phyloP scores from a whole-genome alignment of 92 coral and sea anemone species.

The Palythoa caribaeorum region DNA sequence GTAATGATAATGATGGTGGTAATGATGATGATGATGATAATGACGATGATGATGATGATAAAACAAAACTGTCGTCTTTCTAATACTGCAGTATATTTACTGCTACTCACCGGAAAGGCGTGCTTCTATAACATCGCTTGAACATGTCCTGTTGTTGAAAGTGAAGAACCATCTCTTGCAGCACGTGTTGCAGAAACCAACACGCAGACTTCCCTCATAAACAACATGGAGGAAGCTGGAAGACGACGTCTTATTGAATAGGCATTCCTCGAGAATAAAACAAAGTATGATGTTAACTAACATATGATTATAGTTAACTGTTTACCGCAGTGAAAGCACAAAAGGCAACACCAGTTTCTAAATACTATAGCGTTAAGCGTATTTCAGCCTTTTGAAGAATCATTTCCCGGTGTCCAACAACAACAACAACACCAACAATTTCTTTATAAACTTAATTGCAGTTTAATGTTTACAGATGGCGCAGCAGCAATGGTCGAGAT shows the following conservation, averaged over 20 bases:
- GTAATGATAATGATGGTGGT: no score
- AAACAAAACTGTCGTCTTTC: neutral
- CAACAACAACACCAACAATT: no score
- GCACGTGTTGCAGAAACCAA: slow-evolving; percentile 77
- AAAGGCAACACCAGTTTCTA: no score
- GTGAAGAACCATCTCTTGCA: slow-evolving; percentile 89
- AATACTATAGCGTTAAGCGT: neutral
- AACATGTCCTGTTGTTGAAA: slow-evolving; percentile 65
- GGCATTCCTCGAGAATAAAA: slow-evolving; percentile 65
- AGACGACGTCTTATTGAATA: slow-evolving; percentile 60
- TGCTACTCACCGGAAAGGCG: slow-evolving; percentile 49
- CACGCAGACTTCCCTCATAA: slow-evolving; percentile 86
- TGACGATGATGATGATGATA: no score
- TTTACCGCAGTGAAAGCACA: no score
- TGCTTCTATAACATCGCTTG: slow-evolving; percentile 67
- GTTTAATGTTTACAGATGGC: no score
- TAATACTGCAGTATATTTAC: neutral
- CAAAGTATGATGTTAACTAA: neutral
- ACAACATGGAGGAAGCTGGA: slow-evolving; percentile 68
- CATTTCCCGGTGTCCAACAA: no score
- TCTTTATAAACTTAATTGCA: no score
- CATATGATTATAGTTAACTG: no score
- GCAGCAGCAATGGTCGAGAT: no score
- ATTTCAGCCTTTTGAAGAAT: neutral
- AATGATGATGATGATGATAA: no score